Base-by-base conservation (phyloP, 1,140 invertebrate species). In the Argopecten irradians region DNA sequence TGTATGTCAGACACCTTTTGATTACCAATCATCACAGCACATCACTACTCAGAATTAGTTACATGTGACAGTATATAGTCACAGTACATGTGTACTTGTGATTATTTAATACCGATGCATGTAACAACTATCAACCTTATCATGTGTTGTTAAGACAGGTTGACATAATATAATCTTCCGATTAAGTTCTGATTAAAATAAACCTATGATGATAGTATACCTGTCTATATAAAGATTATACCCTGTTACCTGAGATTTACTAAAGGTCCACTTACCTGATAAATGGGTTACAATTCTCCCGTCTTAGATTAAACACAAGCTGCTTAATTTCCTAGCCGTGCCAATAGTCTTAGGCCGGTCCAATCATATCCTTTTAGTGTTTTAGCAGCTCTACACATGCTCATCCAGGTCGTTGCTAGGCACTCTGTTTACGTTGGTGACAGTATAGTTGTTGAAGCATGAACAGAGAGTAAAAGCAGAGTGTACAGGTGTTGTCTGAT, bases 231-330 rank as follows among this genome's bases (percentile, higher is more conserved):
- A n/a, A n/a, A n/a, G n/a, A n/a, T n/a, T n/a, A n/a, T n/a, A 39
- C 5, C 36, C 36, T 39, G 36, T 71, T n/a, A 28, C 43, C 43
- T 46, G 3, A 19, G 43, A 19, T 2, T 71, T 71, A 71, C 55
- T 71, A n/a, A n/a, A 28, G 55, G 55, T 71, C 55, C 55, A 71
- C 55, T 71, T 71, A 71, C 55, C 55, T 71, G 55, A 16, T 28
- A 28, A 71, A 16, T 8, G 22, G 55, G 55, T 71, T 28, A 28
- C 55, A 71, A 28, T 39, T 8, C 13, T 39, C 28, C 55, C 5
- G n/a, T 28, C 55, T 71, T 71, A 71, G 22, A 71, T 71, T 71
- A 71, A 71, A 71, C 55, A 71, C 55, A 71, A 71, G 55, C 43
- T 19, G 9, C 43, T 46, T 46, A 46, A 46, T 46, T 46, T 46